Conservation (phyloP, 2,797 vertebrate genomes). For the Perodicticus potto region DNA sequence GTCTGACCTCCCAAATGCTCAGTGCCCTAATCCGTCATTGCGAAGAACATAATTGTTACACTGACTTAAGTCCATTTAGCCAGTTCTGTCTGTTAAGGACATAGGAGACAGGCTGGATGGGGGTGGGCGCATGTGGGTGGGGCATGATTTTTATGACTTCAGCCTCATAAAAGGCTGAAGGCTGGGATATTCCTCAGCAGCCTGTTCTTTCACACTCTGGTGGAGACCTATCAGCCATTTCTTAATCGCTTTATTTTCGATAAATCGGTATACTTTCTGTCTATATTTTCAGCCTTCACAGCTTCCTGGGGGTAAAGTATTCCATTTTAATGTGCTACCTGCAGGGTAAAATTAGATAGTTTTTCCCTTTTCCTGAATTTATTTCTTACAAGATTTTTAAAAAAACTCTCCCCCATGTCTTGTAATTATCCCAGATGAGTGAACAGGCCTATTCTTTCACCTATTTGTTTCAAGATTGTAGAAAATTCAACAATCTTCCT, state of each 20-base stretch:
- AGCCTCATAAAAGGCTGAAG: not conserved
- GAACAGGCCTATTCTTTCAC: not conserved
- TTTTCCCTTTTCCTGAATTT: constrained; percentile 27
- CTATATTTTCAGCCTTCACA: not conserved
- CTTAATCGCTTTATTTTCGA: not conserved
- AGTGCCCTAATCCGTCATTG: not conserved
- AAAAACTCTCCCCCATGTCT: not conserved
- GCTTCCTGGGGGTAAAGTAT: not conserved
- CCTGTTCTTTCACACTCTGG: not conserved
- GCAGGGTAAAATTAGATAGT: not conserved
- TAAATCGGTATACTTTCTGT: not conserved
- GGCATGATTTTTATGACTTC: not conserved
- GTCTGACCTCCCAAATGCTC: not conserved
- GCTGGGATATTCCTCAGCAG: not conserved
- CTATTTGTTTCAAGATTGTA: not conserved
- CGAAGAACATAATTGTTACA: not conserved
- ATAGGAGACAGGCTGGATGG: not conserved
- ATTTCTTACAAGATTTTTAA: not conserved
- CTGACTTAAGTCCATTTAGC: not conserved
- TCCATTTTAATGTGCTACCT: not conserved
- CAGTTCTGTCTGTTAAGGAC: not conserved
- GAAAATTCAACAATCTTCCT: not conserved
- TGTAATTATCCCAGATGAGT: not conserved
- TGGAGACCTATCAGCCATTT: not conserved
- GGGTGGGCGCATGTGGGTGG: not conserved